phyloP scores from a whole-genome alignment of 2,888 invertebrate genomes.

The Muscina levida region DNA sequence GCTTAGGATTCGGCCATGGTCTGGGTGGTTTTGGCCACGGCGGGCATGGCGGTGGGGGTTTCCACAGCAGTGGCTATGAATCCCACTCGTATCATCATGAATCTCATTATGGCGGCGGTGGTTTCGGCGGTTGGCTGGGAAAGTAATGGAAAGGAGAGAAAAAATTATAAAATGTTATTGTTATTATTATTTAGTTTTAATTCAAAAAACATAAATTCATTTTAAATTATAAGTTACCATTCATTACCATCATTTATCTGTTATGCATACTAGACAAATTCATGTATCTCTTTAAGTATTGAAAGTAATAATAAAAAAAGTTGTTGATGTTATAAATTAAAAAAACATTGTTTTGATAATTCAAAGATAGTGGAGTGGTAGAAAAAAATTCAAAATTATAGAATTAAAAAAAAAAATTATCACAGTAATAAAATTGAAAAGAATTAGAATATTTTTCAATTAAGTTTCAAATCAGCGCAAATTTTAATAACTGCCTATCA shows the following conservation, averaged over 20 bases:
- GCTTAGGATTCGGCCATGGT: slow-evolving; percentile 63
- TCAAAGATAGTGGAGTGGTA: too few species aligned
- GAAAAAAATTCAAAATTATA: too few species aligned
- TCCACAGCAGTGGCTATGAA: slow-evolving; percentile 66
- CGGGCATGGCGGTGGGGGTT: slow-evolving; percentile 54
- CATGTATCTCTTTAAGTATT: not conserved
- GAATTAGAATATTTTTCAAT: too few species aligned
- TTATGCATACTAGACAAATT: not conserved
- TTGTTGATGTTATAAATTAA: too few species aligned
- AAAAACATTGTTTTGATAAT: too few species aligned
- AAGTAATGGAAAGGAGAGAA: slow-evolving; percentile 51
- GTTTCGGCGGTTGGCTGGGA: slow-evolving; percentile 74
- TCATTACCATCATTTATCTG: not conserved
- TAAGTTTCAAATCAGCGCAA: too few species aligned
- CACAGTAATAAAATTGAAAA: too few species aligned
- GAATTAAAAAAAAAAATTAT: too few species aligned
- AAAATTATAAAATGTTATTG: too few species aligned
- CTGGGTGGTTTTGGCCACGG: slow-evolving; percentile 62
- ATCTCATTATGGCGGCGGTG: slow-evolving; percentile 68
- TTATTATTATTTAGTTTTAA: slow-evolving; percentile 23
- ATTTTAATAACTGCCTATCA: too few species aligned
- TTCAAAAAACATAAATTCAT: slow-evolving; percentile 30
- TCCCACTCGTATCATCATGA: slow-evolving; percentile 68
- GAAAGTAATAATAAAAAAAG: not conserved
- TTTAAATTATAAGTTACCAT: slow-evolving; percentile 25